Conservation (phyloP, 23 tunicate species). For the Ciona savignyi region DNA sequence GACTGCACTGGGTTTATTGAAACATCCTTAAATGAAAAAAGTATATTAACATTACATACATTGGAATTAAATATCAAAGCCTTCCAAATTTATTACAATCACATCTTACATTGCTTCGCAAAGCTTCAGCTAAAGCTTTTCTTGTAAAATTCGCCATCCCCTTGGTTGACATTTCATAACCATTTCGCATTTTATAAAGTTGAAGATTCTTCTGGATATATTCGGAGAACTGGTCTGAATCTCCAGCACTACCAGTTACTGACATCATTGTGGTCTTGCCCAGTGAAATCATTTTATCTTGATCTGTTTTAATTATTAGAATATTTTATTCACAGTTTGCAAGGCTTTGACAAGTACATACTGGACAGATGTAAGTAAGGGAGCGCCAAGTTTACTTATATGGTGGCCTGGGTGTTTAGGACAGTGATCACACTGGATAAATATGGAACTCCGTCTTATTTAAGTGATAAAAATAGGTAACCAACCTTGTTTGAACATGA, state of each 20-base stretch:
- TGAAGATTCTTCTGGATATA: conserved; percentile 83
- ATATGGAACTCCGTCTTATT: too few relatives aligned
- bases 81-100: neutral
- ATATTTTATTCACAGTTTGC: neutral
- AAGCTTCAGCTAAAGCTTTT: conserved; percentile 76
- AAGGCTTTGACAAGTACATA: too few relatives aligned
- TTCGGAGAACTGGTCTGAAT: conserved; percentile 63
- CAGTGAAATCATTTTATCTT: conserved; percentile 72
- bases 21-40: too few relatives aligned
- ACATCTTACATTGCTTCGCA: conserved; percentile 3
- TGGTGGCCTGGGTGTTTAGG: too few relatives aligned
- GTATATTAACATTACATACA: too few relatives aligned
- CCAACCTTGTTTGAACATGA: conserved; percentile 91
- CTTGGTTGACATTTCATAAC: conserved; percentile 70
- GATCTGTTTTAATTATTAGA: conserved; percentile 74
- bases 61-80: neutral
- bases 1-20: too few relatives aligned
- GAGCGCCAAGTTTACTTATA: too few relatives aligned
- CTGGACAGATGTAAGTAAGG: too few relatives aligned
- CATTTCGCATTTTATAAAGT: conserved; percentile 77
- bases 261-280: conserved; percentile 77
- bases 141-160: conserved; percentile 84
- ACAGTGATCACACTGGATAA: too few relatives aligned
- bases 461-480: too few relatives aligned
- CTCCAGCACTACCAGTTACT: conserved; percentile 76